Base-by-base conservation (phyloP, 92 coral and sea anemone genomes). In the Siderastrea radians region DNA sequence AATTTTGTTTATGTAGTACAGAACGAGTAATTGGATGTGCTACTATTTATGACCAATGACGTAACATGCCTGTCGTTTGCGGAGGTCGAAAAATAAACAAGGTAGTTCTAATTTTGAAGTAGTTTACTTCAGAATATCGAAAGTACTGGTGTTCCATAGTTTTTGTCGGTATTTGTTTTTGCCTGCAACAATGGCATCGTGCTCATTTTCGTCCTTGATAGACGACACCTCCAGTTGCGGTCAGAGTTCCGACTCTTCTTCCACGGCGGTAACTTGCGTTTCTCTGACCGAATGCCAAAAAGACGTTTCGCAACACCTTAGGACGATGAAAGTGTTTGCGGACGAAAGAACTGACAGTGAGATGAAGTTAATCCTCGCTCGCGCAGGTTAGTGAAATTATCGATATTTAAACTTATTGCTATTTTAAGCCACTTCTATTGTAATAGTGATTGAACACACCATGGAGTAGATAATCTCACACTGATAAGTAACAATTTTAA, bases 251-350 rank as follows among this genome's bases (percentile, higher is more conserved):
- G 38, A 26, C 38, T 26, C 38, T 26, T 26, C 49, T 76, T 38
- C 51, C 67, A 76, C 82, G 58, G 16, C 82, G 61, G 64, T 43
- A 84, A 69, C 66, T 46, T 73, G 88, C 49, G 68, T 61, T 74
- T 68, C 68, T 63, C 83, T 85, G 54, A 49, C 26, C 54, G 81
- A 84, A 74, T 84, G 88, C 79, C 82, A 74, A 84, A 84, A 75
- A 75, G 75, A 84, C 53, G 82, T 85, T 66, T 62, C 65, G 45
- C 83, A 85, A 26, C 89, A 76, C 75, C 89, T 85, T 50, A 69
- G 57, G 7, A 19, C 45, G 61, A 62, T 49, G 19, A 85, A 64
- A 16, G 83, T 75, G 46, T 85, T 72, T 53, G 81, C 74, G 17
- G 71, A 77, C 83, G 57, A 78, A 26, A 77, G 38, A 16, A 86